Evolutionary conservation across 2,797 vertebrate species (phyloP), one percentile per base, ranked within the genome.

Genomic region (Emydoidea blandingii): DNA sequence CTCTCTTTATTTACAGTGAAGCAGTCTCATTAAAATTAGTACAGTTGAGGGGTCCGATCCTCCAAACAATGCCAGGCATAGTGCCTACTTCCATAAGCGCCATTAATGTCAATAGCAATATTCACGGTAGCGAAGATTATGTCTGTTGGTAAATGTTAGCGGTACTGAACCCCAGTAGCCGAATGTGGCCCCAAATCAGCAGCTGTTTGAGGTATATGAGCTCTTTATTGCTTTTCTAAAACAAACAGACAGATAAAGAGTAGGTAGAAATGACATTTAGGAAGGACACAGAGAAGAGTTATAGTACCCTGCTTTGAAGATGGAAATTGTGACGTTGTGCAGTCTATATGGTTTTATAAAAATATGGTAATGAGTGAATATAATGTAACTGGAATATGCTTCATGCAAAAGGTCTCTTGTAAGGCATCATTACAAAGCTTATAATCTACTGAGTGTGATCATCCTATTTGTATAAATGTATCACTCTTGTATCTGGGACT

Each of bases 231-330:
- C 41, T 68, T 68, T 68, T 37, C 65, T 68, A 23, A 68, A 68
- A 37, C 16, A 37, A 10, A 68, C 18, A 37, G 18, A n/a, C 19
- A 21, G 65, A 68, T 21, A 37, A 37, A 37, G n/a, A n/a, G 78
- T 79, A 49, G 0, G 1, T 68, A 90, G 72, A 88, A 11, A 87
- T n/a, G 88, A 91, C 12, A 14, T 8, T 78, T 0, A 12, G 34
- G 89, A 92, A 95, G 23, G 85, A 89, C 93, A 92, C 4, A 2
- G 41, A 72, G 56, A 82, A 80, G 80, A 80, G 15, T 68, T 68
- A 68, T 52, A 85, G 16, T 47, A 84, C 72, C 47, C 83, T 81
- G 52, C 89, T 80, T 92, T 86, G 34, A 96, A 86, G 37, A 86
- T 31, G 53, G 25, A 84, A 44, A 44, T 44, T 44, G 44, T 44